Conservation (phyloP, 2,113 vertebrate genomes). For the Bubo blakistoni region DNA sequence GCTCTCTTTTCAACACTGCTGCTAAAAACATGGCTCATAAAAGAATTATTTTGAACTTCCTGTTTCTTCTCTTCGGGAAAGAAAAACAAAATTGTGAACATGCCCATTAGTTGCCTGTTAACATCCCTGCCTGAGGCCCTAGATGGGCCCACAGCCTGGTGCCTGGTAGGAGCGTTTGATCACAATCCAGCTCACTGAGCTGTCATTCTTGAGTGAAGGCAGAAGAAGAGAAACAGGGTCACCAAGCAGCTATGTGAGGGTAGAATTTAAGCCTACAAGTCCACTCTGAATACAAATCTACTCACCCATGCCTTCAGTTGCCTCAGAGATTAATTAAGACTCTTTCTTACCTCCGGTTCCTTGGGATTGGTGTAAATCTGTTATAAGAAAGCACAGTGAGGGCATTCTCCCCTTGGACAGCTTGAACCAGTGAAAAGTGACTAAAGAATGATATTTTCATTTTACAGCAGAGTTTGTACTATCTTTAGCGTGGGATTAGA, state of each 20-base stretch:
- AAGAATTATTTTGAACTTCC: background rate
- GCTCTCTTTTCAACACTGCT: background rate
- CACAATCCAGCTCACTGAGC: slow-evolving; percentile 27
- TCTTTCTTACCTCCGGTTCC: slow-evolving; percentile 76
- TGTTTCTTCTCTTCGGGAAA: background rate
- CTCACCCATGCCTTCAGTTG: slow-evolving; percentile 42
- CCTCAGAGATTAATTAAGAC: slow-evolving; percentile 49
- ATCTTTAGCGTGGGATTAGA: background rate
- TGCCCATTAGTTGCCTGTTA: background rate
- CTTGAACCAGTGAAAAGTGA: background rate
- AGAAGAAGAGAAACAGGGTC: slow-evolving; percentile 32
- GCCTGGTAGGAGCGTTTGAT: slow-evolving; percentile 18
- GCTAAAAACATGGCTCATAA: background rate
- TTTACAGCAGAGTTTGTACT: background rate
- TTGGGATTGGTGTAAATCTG: slow-evolving; percentile 77
- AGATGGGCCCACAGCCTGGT: background rate
- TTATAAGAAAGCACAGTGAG: slow-evolving; percentile 66
- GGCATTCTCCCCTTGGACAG: slow-evolving; percentile 29
- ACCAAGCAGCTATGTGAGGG: slow-evolving; percentile 18
- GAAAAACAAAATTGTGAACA: background rate
- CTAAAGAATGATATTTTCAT: slow-evolving; percentile 3
- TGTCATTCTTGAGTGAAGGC: background rate
- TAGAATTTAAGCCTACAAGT: slow-evolving; percentile 11
- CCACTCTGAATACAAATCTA: slow-evolving; percentile 46
- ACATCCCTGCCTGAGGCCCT: background rate